Evolutionary conservation across 1,140 invertebrate genomes (phyloP), one percentile per base, ranked within the genome.

Genomic region (Ips typographus): DNA sequence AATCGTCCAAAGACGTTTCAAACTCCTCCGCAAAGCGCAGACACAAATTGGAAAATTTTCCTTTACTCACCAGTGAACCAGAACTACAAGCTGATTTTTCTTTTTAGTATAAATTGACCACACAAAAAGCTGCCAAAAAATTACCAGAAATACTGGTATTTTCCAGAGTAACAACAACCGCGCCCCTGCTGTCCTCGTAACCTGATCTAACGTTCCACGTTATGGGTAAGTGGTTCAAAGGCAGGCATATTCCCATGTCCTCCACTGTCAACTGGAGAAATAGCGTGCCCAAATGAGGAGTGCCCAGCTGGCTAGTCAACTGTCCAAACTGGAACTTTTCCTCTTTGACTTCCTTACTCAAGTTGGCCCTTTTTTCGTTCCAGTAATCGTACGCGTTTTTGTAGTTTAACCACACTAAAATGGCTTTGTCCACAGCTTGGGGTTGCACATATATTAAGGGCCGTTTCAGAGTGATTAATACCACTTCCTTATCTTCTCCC

Each of bases 321-420:
- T 93, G 91, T 0, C 91, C 91, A 71, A 90, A 88, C 7, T 90
- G 89, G 40, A 92, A 88, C 77, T 90, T 90, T 76, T 92, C 88
- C 72, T 89, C 86, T 3, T 88, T 74, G 2, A 88, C 86, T 79
- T 96, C 92, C 72, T 91, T 93, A 75, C 94, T 95, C 1, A 96
- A 82, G 77, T 90, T 93, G 0, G 91, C 88, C 37, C 95, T 82
- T 81, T 98, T 96, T 78, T 98, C 96, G 72, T 95, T 96, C 96
- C 96, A 99, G 82, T 98, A 98, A 78, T 98, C 96, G 77, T 98
- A 98, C 0, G 96, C 96, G 82, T 98, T 98, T 82, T 98, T 98
- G 78, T 98, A 99, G 82, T 98, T 98, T 52, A 98, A 83, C 96
- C 96, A 98, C 4, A 98, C 95, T 1, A 98, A 85, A 69, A 99